Evolutionary conservation across 2,888 invertebrate species (phyloP).

Genomic region (Leptogaster cylindrica): DNA sequence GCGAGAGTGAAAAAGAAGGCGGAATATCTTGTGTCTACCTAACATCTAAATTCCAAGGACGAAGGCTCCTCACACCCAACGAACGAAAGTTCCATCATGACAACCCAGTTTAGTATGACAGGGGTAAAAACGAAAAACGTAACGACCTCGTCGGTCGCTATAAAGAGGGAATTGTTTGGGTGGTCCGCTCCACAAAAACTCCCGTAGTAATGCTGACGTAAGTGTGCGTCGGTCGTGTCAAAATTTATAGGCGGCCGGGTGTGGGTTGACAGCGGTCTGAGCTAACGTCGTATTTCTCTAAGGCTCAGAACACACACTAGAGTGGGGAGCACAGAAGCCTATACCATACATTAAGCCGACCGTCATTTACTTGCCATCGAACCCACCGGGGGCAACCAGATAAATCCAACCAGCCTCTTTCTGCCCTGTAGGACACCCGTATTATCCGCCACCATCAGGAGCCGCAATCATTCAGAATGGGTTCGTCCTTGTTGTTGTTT

Average conservation of each 20-base stretch:
- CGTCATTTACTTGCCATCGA: conserved; percentile 38
- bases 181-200: conserved; percentile 38
- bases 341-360: conserved; percentile 36
- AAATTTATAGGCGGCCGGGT: conserved; percentile 24
- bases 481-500: conserved; percentile 40
- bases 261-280: conserved; percentile 26
- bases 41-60: conserved; percentile 40
- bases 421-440: conserved; percentile 22
- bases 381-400: conserved; percentile 32
- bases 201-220: conserved; percentile 37
- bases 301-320: background rate
- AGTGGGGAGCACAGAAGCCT: conserved; percentile 15
- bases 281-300: conserved; percentile 1
- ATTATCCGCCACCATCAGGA: conserved; percentile 36
- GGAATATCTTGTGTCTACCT: conserved; percentile 17
- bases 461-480: conserved; percentile 40
- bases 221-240: conserved; percentile 31
- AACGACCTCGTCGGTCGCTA: conserved; percentile 46
- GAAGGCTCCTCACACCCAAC: conserved; percentile 15
- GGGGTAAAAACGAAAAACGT: conserved; percentile 39
- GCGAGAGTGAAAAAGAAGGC: conserved; percentile 29
- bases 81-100: conserved; percentile 25
- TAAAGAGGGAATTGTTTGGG: conserved; percentile 45
- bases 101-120: conserved; percentile 11
- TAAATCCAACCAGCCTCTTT: conserved; percentile 24